Percentiles rank a stretch among this genome's conserved stretches.
These are phyloP conservation scores for Drosophila acutilabella DNA, from an alignment of 2,888 invertebrate genomes.

Conservation along the genomic window DNA sequence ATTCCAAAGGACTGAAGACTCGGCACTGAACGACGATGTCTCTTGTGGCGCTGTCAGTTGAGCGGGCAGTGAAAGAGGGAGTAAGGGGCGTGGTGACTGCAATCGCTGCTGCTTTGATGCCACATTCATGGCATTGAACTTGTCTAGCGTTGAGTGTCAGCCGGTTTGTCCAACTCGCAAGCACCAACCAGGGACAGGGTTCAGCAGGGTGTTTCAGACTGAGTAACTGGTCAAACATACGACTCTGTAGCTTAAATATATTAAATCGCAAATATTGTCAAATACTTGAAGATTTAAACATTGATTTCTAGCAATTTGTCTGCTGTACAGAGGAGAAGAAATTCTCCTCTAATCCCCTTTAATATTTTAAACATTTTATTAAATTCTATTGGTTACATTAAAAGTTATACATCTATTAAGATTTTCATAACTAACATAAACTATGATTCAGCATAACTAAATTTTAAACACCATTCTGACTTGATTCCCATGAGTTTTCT, in stretches of 20 bases:
- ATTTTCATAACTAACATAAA: too few relatives aligned
- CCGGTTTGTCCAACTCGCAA: slow-evolving; percentile 66
- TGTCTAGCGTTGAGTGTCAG: slow-evolving; percentile 73
- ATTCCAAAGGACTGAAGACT: slow-evolving; percentile 62
- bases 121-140: slow-evolving; percentile 79
- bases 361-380: neutral
- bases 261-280: slow-evolving; percentile 17
- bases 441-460: too few relatives aligned
- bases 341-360: neutral
- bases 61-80: neutral
- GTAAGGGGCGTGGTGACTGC: slow-evolving; percentile 11
- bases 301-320: neutral
- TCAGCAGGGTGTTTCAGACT: neutral
- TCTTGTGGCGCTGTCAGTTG: slow-evolving; percentile 47
- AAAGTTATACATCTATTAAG: too few relatives aligned
- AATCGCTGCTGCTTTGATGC: slow-evolving; percentile 64
- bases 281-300: slow-evolving; percentile 5
- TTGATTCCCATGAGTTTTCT: too few relatives aligned
- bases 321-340: neutral
- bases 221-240: neutral
- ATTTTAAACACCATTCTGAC: too few relatives aligned
- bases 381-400: neutral
- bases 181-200: too few relatives aligned
- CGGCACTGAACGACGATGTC: slow-evolving; percentile 29
- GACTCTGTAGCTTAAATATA: slow-evolving; percentile 7